A percentile compares a stretch with the other conserved stretches of the same genome.
Evolutionary conservation across 2,888 invertebrate genomes (phyloP).

Genomic region (Epinotia bilunana): DNA sequence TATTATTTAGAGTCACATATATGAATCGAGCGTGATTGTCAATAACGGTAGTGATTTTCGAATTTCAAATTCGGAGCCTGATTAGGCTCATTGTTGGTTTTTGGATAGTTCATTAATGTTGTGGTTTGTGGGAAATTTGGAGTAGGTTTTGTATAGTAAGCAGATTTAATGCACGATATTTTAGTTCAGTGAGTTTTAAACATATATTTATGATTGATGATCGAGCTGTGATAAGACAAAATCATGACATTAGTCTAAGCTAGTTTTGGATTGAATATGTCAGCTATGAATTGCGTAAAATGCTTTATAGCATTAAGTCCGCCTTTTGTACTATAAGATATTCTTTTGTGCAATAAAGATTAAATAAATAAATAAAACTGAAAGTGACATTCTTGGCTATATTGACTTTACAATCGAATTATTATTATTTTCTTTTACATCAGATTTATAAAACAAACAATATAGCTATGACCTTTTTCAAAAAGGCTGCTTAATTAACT

Average conservation of each 20-base stretch:
- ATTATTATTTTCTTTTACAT: background rate
- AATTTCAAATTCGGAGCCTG: constrained; percentile 67
- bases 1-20: constrained; percentile 44
- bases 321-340: too few species aligned
- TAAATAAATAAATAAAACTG: too few species aligned
- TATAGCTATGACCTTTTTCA: too few species aligned
- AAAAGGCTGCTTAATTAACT: too few species aligned
- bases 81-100: constrained; percentile 73
- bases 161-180: constrained; percentile 40
- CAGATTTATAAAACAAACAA: too few species aligned
- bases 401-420: background rate
- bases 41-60: constrained; percentile 70
- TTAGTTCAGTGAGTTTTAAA: constrained; percentile 30
- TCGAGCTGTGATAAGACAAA: constrained; percentile 29
- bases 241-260: constrained; percentile 18
- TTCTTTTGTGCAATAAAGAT: too few species aligned
- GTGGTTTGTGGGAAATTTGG: constrained; percentile 37
- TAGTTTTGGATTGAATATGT: constrained; percentile 3
- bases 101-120: constrained; percentile 47
- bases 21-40: constrained; percentile 76
- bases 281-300: background rate
- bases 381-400: background rate
- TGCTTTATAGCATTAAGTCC: too few species aligned
- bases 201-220: constrained; percentile 29
- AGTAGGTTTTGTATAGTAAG: constrained; percentile 43